These are phyloP conservation scores for Mamestra brassicae DNA, from an alignment of 2,888 invertebrate genomes.

Conservation along the genomic window DNA sequence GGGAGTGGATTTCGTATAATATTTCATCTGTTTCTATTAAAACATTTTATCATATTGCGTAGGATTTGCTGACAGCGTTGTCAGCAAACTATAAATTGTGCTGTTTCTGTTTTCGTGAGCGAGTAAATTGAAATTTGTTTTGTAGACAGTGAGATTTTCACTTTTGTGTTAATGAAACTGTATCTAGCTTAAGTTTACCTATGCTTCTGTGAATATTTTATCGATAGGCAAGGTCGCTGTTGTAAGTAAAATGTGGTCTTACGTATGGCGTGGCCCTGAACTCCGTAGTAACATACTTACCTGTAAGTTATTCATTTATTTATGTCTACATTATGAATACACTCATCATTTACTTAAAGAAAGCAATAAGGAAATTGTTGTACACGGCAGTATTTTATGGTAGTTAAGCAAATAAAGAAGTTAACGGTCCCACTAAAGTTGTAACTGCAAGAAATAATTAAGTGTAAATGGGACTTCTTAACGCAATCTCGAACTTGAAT, in stretches of 20 bases:
- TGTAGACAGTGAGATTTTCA: constrained; percentile 44
- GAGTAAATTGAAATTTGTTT: constrained; percentile 56
- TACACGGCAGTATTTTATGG: constrained; percentile 12
- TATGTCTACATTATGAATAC: constrained; percentile 1
- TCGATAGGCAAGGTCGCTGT: background rate
- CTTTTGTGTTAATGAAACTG: constrained; percentile 9
- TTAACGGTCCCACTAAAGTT: constrained; percentile 12
- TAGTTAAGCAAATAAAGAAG: constrained; percentile 27
- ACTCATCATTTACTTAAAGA: constrained; percentile 26
- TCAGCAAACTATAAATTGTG: constrained; percentile 70
- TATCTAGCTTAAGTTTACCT: background rate
- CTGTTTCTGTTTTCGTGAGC: constrained; percentile 51
- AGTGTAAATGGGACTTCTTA: constrained; percentile 41
- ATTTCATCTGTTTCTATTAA: constrained; percentile 70
- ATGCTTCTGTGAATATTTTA: constrained; percentile 8
- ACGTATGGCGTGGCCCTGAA: no score
- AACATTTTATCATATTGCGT: constrained; percentile 68
- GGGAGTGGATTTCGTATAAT: constrained; percentile 71
- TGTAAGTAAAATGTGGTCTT: background rate
- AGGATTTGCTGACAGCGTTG: constrained; percentile 64
- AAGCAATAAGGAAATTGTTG: constrained; percentile 10
- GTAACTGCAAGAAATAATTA: constrained; percentile 34
- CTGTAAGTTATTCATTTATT: background rate
- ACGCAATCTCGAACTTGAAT: constrained; percentile 37
- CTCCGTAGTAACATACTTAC: no score